Evolutionary conservation across 2,888 invertebrate species (phyloP).

Genomic region (Neria commutata): DNA sequence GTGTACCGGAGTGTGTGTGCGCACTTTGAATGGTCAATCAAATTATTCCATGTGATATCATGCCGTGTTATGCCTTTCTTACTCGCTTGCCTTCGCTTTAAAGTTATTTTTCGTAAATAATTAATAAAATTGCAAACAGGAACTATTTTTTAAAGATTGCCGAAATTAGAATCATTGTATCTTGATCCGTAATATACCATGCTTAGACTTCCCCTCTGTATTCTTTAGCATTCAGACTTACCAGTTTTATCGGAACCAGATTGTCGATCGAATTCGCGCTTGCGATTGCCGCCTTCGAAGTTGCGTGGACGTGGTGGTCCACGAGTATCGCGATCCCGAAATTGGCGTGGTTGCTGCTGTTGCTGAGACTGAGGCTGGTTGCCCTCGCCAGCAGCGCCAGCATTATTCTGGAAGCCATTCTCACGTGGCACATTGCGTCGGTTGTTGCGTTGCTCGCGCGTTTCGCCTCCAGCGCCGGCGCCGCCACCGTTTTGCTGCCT

Average conservation of each 20-base stretch:
- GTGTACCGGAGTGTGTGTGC: no score
- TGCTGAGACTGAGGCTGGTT: constrained; percentile 33
- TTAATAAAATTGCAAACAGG: background rate
- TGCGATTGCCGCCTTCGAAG: constrained; percentile 62
- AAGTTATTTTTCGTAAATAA: background rate
- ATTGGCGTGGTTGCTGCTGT: constrained; percentile 52
- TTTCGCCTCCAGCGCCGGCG: no score
- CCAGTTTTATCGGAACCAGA: constrained; percentile 96
- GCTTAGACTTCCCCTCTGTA: no score
- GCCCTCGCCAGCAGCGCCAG: constrained; percentile 41
- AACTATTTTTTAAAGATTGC: background rate
- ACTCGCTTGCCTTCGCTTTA: no score
- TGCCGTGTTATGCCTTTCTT: no score
- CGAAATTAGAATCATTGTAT: no score
- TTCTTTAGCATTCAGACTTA: no score
- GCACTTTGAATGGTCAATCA: no score
- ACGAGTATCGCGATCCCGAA: constrained; percentile 47
- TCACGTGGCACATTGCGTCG: constrained; percentile 65
- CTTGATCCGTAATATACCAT: no score
- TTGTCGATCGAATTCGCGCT: constrained; percentile 94
- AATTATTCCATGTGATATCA: no score
- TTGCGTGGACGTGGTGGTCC: constrained; percentile 59
- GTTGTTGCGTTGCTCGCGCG: constrained; percentile 71
- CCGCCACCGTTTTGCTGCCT: constrained; percentile 64
- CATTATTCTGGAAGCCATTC: constrained; percentile 36